Base-by-base conservation (phyloP, 2,888 invertebrate genomes). In the Dynastes grantii region DNA sequence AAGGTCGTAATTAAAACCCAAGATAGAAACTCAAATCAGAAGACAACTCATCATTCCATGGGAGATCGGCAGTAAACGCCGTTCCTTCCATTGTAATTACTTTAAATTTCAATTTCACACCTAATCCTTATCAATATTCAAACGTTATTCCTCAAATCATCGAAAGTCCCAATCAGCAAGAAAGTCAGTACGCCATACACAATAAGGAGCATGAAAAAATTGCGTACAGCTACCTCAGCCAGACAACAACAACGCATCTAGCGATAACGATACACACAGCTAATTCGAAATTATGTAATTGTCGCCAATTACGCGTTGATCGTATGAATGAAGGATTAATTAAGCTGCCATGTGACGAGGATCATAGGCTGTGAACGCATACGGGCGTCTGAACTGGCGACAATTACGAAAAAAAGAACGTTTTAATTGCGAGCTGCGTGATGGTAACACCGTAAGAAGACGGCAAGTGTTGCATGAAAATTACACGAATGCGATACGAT, bases 341-440 rank as follows among this genome's bases (percentile, higher is more conserved):
- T 29, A 68, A 53, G 51, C 51, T 45, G 40, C 65, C 65, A 37
- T 45, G 45, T 45, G 45, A 40, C 40, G 40, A 5, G 5, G 16
- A 55, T 63, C 63, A 13, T 29, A 4, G 29, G 13, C 29, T 29
- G 5, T 5, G 13, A 63, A 63, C 63, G 51, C 27, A 51, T 27
- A 29, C 68, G 68, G 27, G 16, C 55, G 73, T 75, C 73, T 49
- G 45, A 45, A 27, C 22, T 75, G 73, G 73, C 73, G 73, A 75
- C 63, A 75, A 75, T 75, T 75, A 63, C 22, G n/a, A 45, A 75
- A 68, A 16, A 75, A 61, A 49, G 45, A 61, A 11, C 61, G 61
- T 45, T 75, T 75, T 63, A 75, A 75, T 75, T 75, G 73, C 73
- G 61, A 45, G 63, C 61, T 75, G 73, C 73, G 73, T 75, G 73